Evolutionary conservation across 2,113 vertebrate genomes (phyloP), one percentile per base, ranked within the genome.

Genomic region (Lonchura striata): DNA sequence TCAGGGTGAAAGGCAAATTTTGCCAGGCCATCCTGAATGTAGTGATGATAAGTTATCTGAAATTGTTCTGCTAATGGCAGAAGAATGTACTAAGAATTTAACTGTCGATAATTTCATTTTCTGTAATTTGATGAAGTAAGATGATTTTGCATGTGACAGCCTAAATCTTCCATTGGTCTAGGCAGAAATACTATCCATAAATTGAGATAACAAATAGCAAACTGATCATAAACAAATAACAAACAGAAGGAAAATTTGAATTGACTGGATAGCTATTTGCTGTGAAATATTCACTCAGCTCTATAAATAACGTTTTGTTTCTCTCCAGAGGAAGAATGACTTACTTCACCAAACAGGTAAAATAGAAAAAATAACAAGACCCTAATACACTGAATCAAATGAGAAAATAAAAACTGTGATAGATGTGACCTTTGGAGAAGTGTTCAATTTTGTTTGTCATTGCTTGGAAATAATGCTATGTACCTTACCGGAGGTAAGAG

Each of bases 351-450:
- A 0, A 90, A 92, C 53, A 94, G 82, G 72, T 90, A 46, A 95
- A 94, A 94, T 17, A 92, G 90, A 90, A 90, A 88, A 94, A 89
- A 65, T 90, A 83, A 93, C 71, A 93, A 96, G 82, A 78, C 31
- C 52, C 64, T 90, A 93, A 96, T 69, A 68, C 44, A 50, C n/a
- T 71, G 93, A 94, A 93, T 95, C 92, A 92, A 97, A 92, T 82
- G 86, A 94, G 92, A 95, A 97, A 96, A 97, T 93, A 97, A 96
- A 90, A 97, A 47, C 87, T 41, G 79, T 94, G 94, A 97, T 96
- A 92, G 96, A 95, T 88, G 88, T 96, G 97, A 98, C 96, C 95
- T 98, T 97, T 97, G 88, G 82, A 97, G 94, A 96, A 96, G 84
- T 72, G 57, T 94, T 95, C 94, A 81, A 84, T 95, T 81, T 92